Percentiles rank a stretch among this genome's conserved stretches.
These are phyloP conservation scores for Harpalus rubripes DNA, from an alignment of 2,888 invertebrate species.

Conservation along the genomic window DNA sequence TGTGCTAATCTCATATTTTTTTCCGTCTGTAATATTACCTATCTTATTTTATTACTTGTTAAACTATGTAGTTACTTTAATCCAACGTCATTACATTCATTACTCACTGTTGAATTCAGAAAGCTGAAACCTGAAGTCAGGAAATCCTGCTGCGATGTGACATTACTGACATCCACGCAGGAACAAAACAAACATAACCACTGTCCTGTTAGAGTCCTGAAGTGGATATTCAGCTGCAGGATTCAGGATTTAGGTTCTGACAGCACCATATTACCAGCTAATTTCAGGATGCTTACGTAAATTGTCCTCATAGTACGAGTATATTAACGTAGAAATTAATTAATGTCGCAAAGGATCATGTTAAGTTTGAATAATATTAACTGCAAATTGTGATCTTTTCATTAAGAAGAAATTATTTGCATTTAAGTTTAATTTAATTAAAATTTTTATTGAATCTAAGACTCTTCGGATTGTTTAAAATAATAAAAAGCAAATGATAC, in stretches of 20 bases:
- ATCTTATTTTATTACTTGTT: background rate
- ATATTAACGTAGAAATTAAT: too few species aligned
- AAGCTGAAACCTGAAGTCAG: background rate
- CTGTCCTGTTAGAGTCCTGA: background rate
- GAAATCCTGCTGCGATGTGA: background rate
- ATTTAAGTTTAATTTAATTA: too few species aligned
- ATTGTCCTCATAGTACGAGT: background rate
- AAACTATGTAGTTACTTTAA: background rate
- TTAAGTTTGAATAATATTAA: too few species aligned
- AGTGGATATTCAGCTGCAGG: background rate
- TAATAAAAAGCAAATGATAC: too few species aligned
- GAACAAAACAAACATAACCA: background rate
- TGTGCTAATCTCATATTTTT: too few species aligned
- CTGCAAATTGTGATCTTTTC: too few species aligned
- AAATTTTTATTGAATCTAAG: too few species aligned
- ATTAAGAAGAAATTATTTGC: too few species aligned
- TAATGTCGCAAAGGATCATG: too few species aligned
- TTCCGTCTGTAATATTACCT: too few species aligned
- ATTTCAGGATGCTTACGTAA: background rate
- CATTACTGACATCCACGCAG: background rate
- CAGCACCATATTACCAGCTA: background rate
- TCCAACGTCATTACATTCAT: background rate
- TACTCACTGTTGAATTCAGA: background rate
- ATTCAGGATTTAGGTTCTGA: background rate
- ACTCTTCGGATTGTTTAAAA: too few species aligned